phyloP scores from a whole-genome alignment of 1,140 invertebrate genomes.

The Drosophila leontia region DNA sequence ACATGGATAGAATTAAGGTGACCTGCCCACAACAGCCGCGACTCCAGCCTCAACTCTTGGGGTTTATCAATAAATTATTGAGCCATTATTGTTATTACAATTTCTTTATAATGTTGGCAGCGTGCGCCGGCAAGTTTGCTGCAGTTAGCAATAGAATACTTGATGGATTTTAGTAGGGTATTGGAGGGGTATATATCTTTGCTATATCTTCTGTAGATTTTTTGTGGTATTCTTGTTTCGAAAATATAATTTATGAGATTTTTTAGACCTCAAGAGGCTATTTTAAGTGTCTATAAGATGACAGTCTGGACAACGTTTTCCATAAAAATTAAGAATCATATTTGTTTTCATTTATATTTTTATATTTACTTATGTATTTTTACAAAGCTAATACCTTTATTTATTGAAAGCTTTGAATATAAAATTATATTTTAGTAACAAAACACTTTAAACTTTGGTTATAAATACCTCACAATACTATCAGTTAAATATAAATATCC shows the following conservation, averaged over 20 bases:
- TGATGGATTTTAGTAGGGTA: conserved; percentile 20
- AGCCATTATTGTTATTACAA: conserved; percentile 84
- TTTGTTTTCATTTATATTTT: too few relatives aligned
- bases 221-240: too few relatives aligned
- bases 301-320: not conserved
- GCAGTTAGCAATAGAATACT: conserved; percentile 45
- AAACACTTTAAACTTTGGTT: too few relatives aligned
- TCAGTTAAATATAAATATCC: too few relatives aligned
- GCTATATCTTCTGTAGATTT: not conserved
- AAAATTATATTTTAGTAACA: too few relatives aligned
- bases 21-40: conserved; percentile 62
- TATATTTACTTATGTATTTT: too few relatives aligned
- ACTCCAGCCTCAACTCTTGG: conserved; percentile 48
- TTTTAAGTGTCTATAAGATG: not conserved
- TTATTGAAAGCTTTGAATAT: too few relatives aligned
- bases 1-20: conserved; percentile 64
- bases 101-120: conserved; percentile 83
- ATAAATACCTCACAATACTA: too few relatives aligned
- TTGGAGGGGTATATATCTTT: not conserved
- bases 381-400: too few relatives aligned
- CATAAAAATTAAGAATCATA: not conserved
- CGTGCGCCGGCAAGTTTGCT: conserved; percentile 69
- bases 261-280: not conserved
- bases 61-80: conserved; percentile 84
- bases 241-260: not conserved